phyloP scores from a whole-genome alignment of 1,140 invertebrate species.

The Achroia grisella region DNA sequence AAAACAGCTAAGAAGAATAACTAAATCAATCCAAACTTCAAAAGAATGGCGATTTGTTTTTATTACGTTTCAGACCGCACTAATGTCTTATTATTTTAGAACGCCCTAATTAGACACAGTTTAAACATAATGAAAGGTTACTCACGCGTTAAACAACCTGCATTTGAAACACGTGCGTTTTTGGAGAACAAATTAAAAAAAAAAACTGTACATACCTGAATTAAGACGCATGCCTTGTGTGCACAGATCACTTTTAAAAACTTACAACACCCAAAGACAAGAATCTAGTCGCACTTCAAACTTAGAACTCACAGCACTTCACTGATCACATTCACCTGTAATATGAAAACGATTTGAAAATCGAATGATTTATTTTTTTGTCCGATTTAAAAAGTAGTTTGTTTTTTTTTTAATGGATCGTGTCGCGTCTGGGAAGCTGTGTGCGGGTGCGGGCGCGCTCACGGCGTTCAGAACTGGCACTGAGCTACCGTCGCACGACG shows the following conservation, averaged over 20 bases:
- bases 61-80: no score
- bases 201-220: neutral
- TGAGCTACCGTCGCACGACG: conserved; percentile 47
- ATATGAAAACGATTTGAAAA: conserved; percentile 8
- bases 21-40: no score
- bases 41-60: no score
- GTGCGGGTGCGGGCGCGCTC: conserved; percentile 42
- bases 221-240: neutral
- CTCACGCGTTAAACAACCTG: no score
- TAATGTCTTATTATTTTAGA: no score
- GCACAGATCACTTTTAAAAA: neutral
- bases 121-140: no score
- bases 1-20: no score
- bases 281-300: conserved; percentile 4
- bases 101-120: no score
- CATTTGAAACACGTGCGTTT: no score
- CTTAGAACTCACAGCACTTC: conserved; percentile 1
- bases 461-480: conserved; percentile 47
- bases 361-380: neutral
- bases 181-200: neutral
- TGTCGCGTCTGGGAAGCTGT: conserved; percentile 23
- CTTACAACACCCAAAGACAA: neutral
- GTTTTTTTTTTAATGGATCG: conserved; percentile 21
- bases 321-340: conserved; percentile 6
- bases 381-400: conserved; percentile 4